Conservation (phyloP, 2,113 vertebrate species). For the Morone chrysops region DNA sequence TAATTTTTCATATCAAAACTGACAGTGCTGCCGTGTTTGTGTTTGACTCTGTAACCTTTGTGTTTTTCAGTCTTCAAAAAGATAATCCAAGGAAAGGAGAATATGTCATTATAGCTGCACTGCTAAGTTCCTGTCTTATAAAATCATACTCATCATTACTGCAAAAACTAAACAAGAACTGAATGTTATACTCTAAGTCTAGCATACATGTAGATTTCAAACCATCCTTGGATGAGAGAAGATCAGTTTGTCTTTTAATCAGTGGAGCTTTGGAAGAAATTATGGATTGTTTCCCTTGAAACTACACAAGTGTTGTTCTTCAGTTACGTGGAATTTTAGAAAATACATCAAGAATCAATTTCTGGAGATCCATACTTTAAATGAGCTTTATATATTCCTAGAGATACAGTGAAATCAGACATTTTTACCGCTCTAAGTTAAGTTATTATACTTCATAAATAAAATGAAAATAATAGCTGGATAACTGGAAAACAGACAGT, state of each 20-base stretch:
- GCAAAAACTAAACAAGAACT: no score
- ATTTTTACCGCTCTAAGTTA: not conserved
- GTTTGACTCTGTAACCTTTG: not conserved
- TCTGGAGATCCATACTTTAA: not conserved
- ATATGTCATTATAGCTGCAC: not conserved
- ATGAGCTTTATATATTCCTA: not conserved
- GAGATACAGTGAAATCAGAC: not conserved
- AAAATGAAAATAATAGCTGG: not conserved
- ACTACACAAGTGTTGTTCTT: not conserved
- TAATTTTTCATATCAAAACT: not conserved
- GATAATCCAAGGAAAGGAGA: not conserved
- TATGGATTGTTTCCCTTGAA: not conserved
- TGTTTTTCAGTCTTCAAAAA: not conserved
- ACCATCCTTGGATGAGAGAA: not conserved
- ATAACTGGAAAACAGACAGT: not conserved
- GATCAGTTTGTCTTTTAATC: not conserved
- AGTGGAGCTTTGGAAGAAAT: not conserved
- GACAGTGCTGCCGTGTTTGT: not conserved
- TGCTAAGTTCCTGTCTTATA: not conserved
- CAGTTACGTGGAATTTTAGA: not conserved
- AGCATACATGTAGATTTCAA: not conserved
- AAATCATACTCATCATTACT: not conserved
- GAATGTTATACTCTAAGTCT: not conserved
- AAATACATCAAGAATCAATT: not conserved
- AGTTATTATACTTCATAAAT: not conserved